Percentiles rank a stretch among this genome's conserved stretches.
Evolutionary conservation across 2,113 vertebrate species (phyloP).

Genomic region (Hydropotes inermis): DNA sequence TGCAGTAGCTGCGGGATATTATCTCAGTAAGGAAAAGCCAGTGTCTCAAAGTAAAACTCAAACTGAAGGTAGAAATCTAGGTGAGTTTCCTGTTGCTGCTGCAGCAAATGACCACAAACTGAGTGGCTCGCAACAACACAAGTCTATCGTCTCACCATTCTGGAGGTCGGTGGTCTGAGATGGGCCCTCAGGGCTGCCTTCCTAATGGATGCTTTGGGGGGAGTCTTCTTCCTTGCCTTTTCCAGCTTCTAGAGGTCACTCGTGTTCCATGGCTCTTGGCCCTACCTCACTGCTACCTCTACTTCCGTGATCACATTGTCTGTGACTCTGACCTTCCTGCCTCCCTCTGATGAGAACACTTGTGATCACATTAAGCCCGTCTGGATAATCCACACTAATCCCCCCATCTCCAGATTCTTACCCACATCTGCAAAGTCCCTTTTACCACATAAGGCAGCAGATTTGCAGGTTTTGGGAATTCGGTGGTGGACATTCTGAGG

Average conservation of each 20-base stretch:
- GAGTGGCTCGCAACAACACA: neutral
- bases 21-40: neutral
- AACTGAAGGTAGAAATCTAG: neutral
- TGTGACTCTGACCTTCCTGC: neutral
- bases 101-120: neutral
- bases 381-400: neutral
- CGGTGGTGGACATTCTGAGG: too few relatives aligned
- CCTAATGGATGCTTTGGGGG: neutral
- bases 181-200: accelerated
- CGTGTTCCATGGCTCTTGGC: accelerated
- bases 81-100: neutral
- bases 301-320: neutral
- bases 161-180: neutral
- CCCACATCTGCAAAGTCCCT: neutral
- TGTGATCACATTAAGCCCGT: neutral
- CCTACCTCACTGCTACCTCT: neutral
- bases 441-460: neutral
- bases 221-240: neutral
- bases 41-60: neutral
- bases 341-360: neutral
- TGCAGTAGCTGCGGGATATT: neutral
- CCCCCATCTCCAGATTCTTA: neutral
- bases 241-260: neutral
- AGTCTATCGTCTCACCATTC: accelerated
- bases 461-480: neutral